Evolutionary conservation across 2,888 invertebrate genomes (phyloP).

Genomic region (Pasiphila rectangulata): DNA sequence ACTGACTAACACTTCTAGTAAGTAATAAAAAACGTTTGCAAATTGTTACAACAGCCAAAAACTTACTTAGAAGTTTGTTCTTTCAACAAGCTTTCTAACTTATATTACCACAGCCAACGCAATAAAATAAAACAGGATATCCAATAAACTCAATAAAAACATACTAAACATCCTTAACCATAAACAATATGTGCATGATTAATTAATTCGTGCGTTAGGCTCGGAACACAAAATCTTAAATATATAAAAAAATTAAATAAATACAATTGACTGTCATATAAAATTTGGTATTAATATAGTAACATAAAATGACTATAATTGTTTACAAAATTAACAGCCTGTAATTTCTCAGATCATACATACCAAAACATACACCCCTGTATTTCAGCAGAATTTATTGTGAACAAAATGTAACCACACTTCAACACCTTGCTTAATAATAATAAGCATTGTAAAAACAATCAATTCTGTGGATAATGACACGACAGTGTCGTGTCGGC

Average conservation of each 20-base stretch:
- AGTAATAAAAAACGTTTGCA: too few species aligned
- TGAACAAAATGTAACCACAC: too few species aligned
- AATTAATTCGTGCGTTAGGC: conserved; percentile 5
- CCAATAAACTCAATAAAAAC: background rate
- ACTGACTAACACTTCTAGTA: too few species aligned
- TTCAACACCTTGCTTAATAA: too few species aligned
- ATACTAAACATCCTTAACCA: background rate
- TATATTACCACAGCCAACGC: conserved; percentile 13
- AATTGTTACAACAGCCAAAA: conserved; percentile 3
- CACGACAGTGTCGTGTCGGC: too few species aligned
- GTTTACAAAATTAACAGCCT: conserved; percentile 13
- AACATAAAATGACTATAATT: conserved; percentile 18
- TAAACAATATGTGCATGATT: background rate
- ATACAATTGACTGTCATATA: conserved; percentile 1
- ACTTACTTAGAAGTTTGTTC: background rate
- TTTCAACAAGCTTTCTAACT: conserved; percentile 7
- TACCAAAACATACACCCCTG: background rate
- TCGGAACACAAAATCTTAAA: background rate
- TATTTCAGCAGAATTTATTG: too few species aligned
- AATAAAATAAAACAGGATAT: conserved; percentile 4
- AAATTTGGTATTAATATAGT: conserved; percentile 10
- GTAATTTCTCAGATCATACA: background rate
- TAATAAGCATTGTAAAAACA: too few species aligned
- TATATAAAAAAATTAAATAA: background rate
- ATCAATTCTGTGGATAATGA: too few species aligned